Evolutionary conservation across 2,888 invertebrate genomes (phyloP).

Genomic region (Lithophane semibrunnea): DNA sequence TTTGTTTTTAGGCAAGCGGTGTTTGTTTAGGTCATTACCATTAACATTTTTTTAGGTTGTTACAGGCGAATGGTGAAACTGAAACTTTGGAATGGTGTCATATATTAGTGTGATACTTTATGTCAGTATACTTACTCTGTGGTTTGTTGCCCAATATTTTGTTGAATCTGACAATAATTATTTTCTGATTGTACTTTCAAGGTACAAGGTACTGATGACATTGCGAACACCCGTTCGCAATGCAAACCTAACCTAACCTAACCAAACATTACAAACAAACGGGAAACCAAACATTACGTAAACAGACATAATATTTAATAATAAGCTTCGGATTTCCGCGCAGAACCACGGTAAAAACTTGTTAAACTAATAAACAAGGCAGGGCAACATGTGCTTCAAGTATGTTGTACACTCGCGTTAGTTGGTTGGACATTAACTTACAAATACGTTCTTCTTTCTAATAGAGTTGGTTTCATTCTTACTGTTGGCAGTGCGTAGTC

Average conservation of each 20-base stretch:
- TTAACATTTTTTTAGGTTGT: not conserved
- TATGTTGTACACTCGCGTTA: not conserved
- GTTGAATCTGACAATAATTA: too few species aligned
- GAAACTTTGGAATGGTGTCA: constrained; percentile 6
- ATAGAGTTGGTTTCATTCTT: too few species aligned
- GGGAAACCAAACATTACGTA: constrained; percentile 39
- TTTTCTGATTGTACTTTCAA: too few species aligned
- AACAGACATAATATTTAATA: constrained; percentile 39
- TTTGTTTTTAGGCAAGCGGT: constrained; percentile 9
- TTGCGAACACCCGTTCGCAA: too few species aligned
- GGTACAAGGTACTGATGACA: too few species aligned
- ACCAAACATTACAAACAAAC: too few species aligned
- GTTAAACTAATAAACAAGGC: constrained; percentile 36
- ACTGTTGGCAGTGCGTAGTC: too few species aligned
- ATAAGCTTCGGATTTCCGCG: constrained; percentile 50
- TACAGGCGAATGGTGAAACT: not conserved
- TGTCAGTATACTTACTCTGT: too few species aligned
- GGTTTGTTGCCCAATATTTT: too few species aligned
- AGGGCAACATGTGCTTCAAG: not conserved
- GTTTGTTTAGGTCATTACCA: constrained; percentile 34
- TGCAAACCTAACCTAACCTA: too few species aligned
- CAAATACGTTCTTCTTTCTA: too few species aligned
- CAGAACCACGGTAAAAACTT: constrained; percentile 25
- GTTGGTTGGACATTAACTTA: not conserved
- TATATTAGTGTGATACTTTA: too few species aligned